A percentile compares a stretch with the other conserved stretches of the same genome.
These are phyloP conservation scores for Gallinago nigripennis DNA, from an alignment of 2,797 vertebrate genomes.

Conservation along the genomic window DNA sequence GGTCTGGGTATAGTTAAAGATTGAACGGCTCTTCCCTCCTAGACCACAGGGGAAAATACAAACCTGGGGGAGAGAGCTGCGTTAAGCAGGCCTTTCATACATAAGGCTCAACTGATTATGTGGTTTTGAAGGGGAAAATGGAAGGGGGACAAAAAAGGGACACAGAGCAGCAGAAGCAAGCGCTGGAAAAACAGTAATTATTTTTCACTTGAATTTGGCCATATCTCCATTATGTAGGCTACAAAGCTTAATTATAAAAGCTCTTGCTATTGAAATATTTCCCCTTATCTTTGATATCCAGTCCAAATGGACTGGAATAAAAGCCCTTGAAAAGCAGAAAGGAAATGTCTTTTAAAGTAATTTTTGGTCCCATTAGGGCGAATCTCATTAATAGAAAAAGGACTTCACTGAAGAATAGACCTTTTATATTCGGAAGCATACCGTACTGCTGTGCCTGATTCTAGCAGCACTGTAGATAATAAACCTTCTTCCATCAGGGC, in stretches of 20 bases:
- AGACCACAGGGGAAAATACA: background rate
- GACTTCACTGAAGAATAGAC: slow-evolving; percentile 53
- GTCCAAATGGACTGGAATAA: slow-evolving; percentile 61
- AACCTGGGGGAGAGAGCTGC: background rate
- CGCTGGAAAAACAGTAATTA: slow-evolving; percentile 53
- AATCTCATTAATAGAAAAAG: slow-evolving; percentile 64
- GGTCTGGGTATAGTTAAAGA: background rate
- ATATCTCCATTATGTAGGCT: slow-evolving; percentile 46
- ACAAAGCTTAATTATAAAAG: slow-evolving; percentile 66
- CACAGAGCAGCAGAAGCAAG: slow-evolving; percentile 6
- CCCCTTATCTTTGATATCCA: slow-evolving; percentile 63
- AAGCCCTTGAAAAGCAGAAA: slow-evolving; percentile 52
- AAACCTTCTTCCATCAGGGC: background rate
- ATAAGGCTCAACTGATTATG: background rate
- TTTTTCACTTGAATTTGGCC: slow-evolving; percentile 58
- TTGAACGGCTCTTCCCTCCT: background rate
- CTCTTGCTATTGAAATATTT: slow-evolving; percentile 61
- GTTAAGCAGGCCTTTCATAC: background rate
- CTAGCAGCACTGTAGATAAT: slow-evolving; percentile 32
- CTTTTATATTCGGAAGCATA: slow-evolving; percentile 40
- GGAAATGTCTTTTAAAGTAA: slow-evolving; percentile 62
- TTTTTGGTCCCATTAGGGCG: slow-evolving; percentile 57
- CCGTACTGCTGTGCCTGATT: slow-evolving; percentile 18
- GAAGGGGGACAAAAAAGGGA: background rate
- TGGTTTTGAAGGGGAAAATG: background rate